Percentiles rank a stretch among this genome's conserved stretches.
Evolutionary conservation across 2,113 vertebrate genomes (phyloP).

Genomic region (Ptilonorhynchus violaceus): DNA sequence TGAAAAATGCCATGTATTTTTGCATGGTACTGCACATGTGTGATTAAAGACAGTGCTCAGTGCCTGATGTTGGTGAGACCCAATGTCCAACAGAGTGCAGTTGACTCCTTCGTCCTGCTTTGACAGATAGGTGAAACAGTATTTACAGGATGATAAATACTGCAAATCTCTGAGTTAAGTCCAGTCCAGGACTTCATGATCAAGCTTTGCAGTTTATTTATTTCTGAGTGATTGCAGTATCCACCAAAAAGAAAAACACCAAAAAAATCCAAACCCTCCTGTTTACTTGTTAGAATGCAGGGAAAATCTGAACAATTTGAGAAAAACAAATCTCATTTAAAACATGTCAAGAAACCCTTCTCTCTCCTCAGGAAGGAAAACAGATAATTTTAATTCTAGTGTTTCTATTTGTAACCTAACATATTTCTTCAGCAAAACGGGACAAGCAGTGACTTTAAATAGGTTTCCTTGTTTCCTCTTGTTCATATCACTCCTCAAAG

Average conservation of each 20-base stretch:
- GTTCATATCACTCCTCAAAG: not conserved
- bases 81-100: not conserved
- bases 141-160: not conserved
- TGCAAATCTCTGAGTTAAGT: not conserved
- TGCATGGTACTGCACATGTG: not conserved
- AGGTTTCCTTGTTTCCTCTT: conserved; percentile 41
- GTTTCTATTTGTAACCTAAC: conserved; percentile 45
- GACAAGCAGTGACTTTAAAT: conserved; percentile 49
- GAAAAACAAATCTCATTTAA: not conserved
- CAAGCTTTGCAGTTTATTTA: not conserved
- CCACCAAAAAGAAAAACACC: not conserved
- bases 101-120: not conserved
- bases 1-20: not conserved
- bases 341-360: not conserved
- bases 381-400: conserved; percentile 50
- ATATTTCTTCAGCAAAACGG: conserved; percentile 46
- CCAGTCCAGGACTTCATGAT: not conserved
- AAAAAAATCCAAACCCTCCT: not conserved
- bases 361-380: conserved; percentile 37
- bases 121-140: not conserved
- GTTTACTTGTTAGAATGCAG: not conserved
- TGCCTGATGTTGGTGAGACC: not conserved
- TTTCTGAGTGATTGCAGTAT: not conserved
- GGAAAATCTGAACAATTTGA: not conserved
- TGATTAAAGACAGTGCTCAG: not conserved